These are phyloP conservation scores for Omphaloscelis lunosa DNA, from an alignment of 2,888 invertebrate species.

Conservation along the genomic window DNA sequence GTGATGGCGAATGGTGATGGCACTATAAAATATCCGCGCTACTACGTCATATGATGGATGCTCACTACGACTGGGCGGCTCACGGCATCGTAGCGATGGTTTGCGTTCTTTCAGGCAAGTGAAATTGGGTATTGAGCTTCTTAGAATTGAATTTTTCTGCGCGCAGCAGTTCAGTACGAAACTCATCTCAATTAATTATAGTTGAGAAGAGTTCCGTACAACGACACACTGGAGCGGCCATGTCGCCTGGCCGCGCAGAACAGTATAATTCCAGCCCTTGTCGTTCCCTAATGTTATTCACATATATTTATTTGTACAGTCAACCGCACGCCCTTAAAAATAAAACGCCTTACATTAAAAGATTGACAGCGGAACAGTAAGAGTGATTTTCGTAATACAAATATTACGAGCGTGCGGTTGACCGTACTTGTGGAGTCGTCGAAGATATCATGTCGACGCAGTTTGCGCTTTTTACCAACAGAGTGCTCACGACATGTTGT, in stretches of 20 bases:
- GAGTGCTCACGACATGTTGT: not conserved
- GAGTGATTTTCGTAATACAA: not conserved
- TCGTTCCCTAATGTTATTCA: not conserved
- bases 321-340: not conserved
- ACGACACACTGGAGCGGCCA: not conserved
- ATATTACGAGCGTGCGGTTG: not conserved
- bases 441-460: not conserved
- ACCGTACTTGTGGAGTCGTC: not conserved
- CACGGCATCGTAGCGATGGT: too few species aligned
- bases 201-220: not conserved
- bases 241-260: not conserved
- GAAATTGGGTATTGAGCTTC: not conserved
- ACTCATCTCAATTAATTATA: not conserved
- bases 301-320: slow-evolving; percentile 5
- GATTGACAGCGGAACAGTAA: not conserved
- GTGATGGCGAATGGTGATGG: not conserved
- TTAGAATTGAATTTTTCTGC: not conserved
- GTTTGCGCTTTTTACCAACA: not conserved
- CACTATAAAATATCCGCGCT: not conserved
- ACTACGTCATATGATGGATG: not conserved
- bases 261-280: not conserved
- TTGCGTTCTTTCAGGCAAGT: not conserved
- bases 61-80: not conserved
- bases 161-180: not conserved
- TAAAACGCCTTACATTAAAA: not conserved